Conservation (phyloP, 2,888 invertebrate species). For the Drosophila lacicola region DNA sequence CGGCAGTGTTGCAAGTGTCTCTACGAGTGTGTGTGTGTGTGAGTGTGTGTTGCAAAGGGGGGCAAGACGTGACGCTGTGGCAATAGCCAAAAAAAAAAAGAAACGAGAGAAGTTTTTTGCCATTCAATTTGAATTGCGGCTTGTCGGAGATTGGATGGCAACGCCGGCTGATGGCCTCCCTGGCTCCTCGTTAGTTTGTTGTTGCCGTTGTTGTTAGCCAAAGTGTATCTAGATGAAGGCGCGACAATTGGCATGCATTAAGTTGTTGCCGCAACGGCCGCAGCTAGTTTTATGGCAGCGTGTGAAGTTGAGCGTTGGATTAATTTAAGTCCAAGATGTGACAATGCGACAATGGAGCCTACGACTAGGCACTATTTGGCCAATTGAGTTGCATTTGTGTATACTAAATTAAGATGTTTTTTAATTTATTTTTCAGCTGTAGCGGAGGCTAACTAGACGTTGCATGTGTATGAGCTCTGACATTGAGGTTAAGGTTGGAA, state of each 20-base stretch:
- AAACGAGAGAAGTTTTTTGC: conserved; percentile 55
- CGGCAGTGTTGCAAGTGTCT: conserved; percentile 47
- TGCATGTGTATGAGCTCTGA: too few relatives aligned
- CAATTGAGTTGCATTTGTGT: conserved; percentile 20
- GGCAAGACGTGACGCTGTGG: conserved; percentile 43
- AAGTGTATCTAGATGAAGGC: conserved; percentile 81
- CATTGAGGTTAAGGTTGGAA: too few relatives aligned
- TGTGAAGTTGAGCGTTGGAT: conserved; percentile 69
- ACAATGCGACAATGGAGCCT: conserved; percentile 44
- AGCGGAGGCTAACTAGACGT: too few relatives aligned
- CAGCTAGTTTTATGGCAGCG: conserved; percentile 56
- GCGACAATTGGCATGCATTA: conserved; percentile 81
- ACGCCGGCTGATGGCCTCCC: conserved; percentile 56
- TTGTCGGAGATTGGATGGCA: conserved; percentile 63
- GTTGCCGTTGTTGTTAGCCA: conserved; percentile 61
- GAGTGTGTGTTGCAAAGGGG: conserved; percentile 8
- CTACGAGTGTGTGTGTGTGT: conserved; percentile 26
- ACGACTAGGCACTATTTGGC: conserved; percentile 25
- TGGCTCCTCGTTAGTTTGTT: conserved; percentile 57
- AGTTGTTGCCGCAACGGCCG: conserved; percentile 65
- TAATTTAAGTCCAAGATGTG: conserved; percentile 56
- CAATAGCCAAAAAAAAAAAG: conserved; percentile 56
- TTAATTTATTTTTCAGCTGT: too few relatives aligned
- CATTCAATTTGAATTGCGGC: conserved; percentile 71
- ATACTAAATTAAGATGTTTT: background rate